A percentile compares a stretch with the other conserved stretches of the same genome.
phyloP scores from a whole-genome alignment of 2,888 invertebrate genomes.

The Ophion ellenae region DNA sequence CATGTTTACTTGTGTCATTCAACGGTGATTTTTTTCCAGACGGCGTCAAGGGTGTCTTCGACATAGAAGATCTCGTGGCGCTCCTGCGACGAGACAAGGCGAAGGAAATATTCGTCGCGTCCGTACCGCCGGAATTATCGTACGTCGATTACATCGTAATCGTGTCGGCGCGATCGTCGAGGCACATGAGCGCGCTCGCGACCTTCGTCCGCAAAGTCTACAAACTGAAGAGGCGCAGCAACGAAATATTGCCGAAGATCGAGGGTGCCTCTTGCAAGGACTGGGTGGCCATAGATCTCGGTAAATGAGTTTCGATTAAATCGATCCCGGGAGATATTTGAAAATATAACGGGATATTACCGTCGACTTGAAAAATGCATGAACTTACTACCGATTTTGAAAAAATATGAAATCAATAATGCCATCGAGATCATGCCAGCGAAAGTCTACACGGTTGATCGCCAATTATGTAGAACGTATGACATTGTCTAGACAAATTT shows the following conservation, averaged over 20 bases:
- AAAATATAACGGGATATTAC: no score
- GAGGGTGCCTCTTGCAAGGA: constrained; percentile 91
- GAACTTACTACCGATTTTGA: no score
- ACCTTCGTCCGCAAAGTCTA: constrained; percentile 91
- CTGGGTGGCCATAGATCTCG: constrained; percentile 96
- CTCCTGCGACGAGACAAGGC: constrained; percentile 91
- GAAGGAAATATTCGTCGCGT: constrained; percentile 91
- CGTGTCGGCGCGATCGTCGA: constrained; percentile 89
- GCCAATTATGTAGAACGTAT: no score
- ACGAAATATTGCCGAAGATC: constrained; percentile 89
- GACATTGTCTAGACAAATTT: no score
- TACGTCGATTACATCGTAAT: constrained; percentile 95
- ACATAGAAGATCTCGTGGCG: constrained; percentile 93
- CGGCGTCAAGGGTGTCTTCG: constrained; percentile 93
- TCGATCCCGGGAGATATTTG: background rate
- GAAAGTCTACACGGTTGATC: no score
- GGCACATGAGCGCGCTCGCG: constrained; percentile 90
- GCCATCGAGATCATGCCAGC: no score
- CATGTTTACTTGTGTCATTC: background rate
- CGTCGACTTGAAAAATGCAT: no score
- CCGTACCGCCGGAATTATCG: constrained; percentile 89
- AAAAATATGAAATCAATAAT: no score
- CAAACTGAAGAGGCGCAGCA: constrained; percentile 88
- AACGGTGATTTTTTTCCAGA: constrained; percentile 85
- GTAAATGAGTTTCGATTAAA: constrained; percentile 82